Evolutionary conservation across 2,113 vertebrate species (phyloP).

Genomic region (Cyanoderma ruficeps): DNA sequence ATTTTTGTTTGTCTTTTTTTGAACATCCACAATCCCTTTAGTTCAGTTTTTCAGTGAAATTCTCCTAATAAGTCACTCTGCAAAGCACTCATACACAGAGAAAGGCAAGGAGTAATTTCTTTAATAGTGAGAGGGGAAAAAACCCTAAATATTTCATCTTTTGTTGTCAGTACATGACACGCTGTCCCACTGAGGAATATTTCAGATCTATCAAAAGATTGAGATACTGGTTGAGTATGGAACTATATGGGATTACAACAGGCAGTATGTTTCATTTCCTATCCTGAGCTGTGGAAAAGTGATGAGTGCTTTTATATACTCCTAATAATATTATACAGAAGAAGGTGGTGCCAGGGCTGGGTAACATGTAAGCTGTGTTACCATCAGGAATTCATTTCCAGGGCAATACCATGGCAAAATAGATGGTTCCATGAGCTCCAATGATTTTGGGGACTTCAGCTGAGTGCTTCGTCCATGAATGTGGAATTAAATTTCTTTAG

Average conservation of each 20-base stretch:
- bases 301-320: neutral
- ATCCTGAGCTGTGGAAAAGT: neutral
- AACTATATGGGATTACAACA: neutral
- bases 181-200: neutral
- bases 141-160: neutral
- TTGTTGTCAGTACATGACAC: neutral
- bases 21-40: neutral
- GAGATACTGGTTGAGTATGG: neutral
- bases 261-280: neutral
- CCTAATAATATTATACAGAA: neutral
- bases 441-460: neutral
- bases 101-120: neutral
- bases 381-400: neutral
- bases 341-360: neutral
- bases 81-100: neutral
- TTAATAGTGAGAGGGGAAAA: neutral
- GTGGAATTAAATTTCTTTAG: neutral
- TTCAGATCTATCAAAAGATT: neutral
- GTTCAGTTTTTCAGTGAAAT: neutral
- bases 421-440: neutral
- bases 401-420: neutral
- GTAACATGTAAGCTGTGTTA: neutral
- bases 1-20: neutral
- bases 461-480: neutral
- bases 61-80: neutral